Base-by-base conservation (phyloP, 1,140 invertebrate species). In the Tribolium madens region DNA sequence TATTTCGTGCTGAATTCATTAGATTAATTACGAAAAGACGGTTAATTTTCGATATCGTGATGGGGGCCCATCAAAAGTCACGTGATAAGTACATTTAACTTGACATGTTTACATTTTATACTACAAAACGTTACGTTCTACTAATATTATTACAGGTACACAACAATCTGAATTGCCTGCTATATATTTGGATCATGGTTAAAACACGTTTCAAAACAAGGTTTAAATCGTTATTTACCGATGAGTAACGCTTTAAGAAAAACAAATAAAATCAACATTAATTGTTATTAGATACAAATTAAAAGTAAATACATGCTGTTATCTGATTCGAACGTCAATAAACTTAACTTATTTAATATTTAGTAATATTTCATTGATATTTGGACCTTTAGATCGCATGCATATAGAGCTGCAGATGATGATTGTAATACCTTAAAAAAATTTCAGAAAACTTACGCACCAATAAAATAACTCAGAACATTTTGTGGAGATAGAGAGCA, bases 1-100 rank as follows among this genome's bases (percentile, higher is more conserved):
- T 64, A 33, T 31, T 64, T 26, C 26, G 26, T 64, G 57, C n/a
- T 14, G 57, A 64, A 64, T 64, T 64, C 26, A 64, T 64, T 64
- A 64, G 3, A 33, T 33, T 64, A 64, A 64, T 64, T 64, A 64
- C n/a, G 21, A 12, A 9, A 3, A 12, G 52, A 17, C 52, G 26
- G 21, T 14, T 64, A 33, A 64, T 33, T 64, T 33, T 14, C 26
- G 10, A 64, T 64, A 14, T 33, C 26, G 57, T 64, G 26, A 33
- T 64, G 7, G 9, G 17, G 52, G 7, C 14, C 17, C 52, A 57
- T 57, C 52, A 57, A 18, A 21, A 21, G 15, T 57, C 52, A 42
- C 36, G 36, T 42, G 36, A 42, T 42, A 42, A 2, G 1, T 9
- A 42, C 15, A 57, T 21, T n/a, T 57, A 15, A 21, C 52, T 50